Conservation (phyloP, 2,888 invertebrate species). For the Dromius quadrimaculatus region DNA sequence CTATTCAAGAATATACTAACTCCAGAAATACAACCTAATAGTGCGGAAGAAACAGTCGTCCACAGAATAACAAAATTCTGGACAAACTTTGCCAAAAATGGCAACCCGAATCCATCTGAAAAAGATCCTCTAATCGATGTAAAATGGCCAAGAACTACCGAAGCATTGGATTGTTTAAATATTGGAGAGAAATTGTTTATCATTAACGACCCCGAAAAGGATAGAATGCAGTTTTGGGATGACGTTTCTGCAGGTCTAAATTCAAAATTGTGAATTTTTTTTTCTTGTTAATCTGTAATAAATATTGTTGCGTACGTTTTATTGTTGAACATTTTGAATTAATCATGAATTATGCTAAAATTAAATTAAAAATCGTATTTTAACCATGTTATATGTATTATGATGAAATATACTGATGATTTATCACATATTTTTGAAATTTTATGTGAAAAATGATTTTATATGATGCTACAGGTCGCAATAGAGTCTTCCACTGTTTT, state of each 20-base stretch:
- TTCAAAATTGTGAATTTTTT: constrained; percentile 14
- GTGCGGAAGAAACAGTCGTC: constrained; percentile 56
- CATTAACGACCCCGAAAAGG: constrained; percentile 58
- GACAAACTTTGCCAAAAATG: constrained; percentile 60
- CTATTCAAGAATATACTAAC: constrained; percentile 57
- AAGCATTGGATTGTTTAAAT: constrained; percentile 59
- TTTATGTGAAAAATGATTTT: too few relatives aligned
- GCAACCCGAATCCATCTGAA: constrained; percentile 56
- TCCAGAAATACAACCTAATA: constrained; percentile 53
- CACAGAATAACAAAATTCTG: constrained; percentile 58
- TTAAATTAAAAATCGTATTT: too few relatives aligned
- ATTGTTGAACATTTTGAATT: too few relatives aligned
- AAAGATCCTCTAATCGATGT: constrained; percentile 54
- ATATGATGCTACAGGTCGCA: too few relatives aligned
- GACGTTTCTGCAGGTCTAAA: constrained; percentile 36
- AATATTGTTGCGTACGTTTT: too few relatives aligned
- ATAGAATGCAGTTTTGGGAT: constrained; percentile 61
- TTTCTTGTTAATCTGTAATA: too few relatives aligned
- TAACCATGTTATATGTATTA: too few relatives aligned
- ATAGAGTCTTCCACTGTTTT: too few relatives aligned
- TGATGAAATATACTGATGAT: too few relatives aligned
- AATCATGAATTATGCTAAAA: too few relatives aligned
- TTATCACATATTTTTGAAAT: too few relatives aligned
- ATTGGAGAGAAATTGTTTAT: constrained; percentile 59
- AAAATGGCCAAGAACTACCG: constrained; percentile 58